Base-by-base conservation (phyloP, 1,140 invertebrate genomes). In the Sitophilus oryzae region DNA sequence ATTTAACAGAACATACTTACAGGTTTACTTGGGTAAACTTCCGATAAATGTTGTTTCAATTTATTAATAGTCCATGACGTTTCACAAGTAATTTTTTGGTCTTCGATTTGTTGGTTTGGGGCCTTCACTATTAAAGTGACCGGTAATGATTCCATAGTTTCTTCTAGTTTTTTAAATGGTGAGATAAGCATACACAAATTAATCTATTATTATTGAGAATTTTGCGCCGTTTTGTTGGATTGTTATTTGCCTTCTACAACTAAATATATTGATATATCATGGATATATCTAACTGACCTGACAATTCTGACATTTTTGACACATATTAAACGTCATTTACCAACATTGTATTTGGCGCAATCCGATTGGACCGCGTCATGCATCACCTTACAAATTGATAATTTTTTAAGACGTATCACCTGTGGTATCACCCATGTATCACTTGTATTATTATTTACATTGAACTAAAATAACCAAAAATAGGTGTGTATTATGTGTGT, bases 11-110 rank as follows among this genome's bases (percentile, higher is more conserved):
- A 22, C 30, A 25, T 56, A 66, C 84, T 82, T 79, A 95, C 91
- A 66, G 91, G 91, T 82, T 91, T 91, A 67, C 81, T 89, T 11
- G 91, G 91, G 77, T 93, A 93, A 48, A 90, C 84, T 71, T 86
- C 78, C 3, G 85, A 82, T 16, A 95, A 74, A 67, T 93, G 84
- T 52, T 82, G 82, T 74, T 95, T 95, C 19, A 95, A 73, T 67
- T 84, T 80, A 53, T 79, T 77, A 46, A 95, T 84, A n/a, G 86
- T 91, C 91, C 91, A 94, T 52, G 82, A 81, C 23, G 85, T 75
- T 66, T 87, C 79, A 70, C 89, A 91, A 58, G 88, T 80, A 42
- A 94, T 78, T 52, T 82, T 84, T 66, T 92, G 85, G 73, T 95
- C 91, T 59, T 86, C 88, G 63, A 92, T 83, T 73, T 90, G 85